Evolutionary conservation across 35 echinoderm and acorn worm species (phyloP).

Genomic region (Hemicentrotus pulcherrimus): DNA sequence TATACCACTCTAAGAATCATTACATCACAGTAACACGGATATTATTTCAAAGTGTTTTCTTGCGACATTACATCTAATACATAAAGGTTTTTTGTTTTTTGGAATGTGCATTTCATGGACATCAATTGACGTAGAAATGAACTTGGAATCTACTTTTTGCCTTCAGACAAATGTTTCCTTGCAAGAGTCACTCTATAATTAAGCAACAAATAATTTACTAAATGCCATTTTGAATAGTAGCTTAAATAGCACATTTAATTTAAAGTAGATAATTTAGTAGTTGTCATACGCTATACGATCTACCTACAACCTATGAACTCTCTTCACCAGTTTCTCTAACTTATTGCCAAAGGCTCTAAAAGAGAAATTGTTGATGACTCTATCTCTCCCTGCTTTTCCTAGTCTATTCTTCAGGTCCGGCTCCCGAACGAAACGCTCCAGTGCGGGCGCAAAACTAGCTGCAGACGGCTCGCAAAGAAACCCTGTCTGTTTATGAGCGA

Average conservation of each 20-base stretch:
- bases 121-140: not conserved
- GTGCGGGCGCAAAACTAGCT: conserved; percentile 72
- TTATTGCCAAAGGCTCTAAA: conserved; percentile 90
- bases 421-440: conserved; percentile 84
- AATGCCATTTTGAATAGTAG: not conserved
- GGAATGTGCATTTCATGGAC: not conserved
- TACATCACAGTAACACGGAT: not conserved
- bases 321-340: conserved; percentile 76
- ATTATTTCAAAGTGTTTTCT: not conserved
- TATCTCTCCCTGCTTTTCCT: conserved; percentile 71
- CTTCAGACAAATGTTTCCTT: not conserved
- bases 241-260: not conserved
- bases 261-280: not conserved
- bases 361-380: conserved; percentile 84
- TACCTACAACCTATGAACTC: conserved; percentile 49
- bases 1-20: not conserved
- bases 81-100: not conserved
- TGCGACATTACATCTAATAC: not conserved
- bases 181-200: not conserved
- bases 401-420: conserved; percentile 60
- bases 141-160: not conserved
- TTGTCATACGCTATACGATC: not conserved
- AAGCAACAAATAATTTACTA: not conserved
- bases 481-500: conserved; percentile 74
- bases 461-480: conserved; percentile 69